These are phyloP conservation scores for Mnemiopsis leidyi DNA, from an alignment of 37 sponge, comb jelly and placozoan species.

Conservation along the genomic window DNA sequence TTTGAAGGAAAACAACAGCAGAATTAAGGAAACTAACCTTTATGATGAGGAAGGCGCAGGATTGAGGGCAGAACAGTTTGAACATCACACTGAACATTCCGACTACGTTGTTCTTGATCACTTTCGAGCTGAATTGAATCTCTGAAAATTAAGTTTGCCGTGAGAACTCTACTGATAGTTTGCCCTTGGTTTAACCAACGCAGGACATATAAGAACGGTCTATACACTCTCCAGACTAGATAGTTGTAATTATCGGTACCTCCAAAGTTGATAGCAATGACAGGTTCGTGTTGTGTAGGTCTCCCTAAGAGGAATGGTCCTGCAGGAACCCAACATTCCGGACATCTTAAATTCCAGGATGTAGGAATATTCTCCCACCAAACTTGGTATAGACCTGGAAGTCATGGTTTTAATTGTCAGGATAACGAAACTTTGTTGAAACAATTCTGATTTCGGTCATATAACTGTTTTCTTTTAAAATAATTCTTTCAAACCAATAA, in stretches of 20 bases:
- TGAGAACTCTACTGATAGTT: too few relatives aligned
- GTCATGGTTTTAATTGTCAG: too few relatives aligned
- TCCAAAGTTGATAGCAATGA: not conserved
- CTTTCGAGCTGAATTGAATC: conserved; percentile 18
- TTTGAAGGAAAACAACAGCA: too few relatives aligned
- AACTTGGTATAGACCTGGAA: conserved; percentile 43
- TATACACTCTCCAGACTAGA: too few relatives aligned
- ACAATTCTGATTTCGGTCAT: too few relatives aligned
- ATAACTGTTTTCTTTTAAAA: too few relatives aligned
- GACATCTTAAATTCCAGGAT: not conserved
- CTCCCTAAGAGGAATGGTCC: conserved; percentile 13
- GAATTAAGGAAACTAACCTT: too few relatives aligned
- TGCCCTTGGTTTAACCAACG: too few relatives aligned
- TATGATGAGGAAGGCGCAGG: not conserved
- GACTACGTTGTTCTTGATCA: not conserved
- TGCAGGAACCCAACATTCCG: conserved; percentile 45
- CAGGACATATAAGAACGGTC: too few relatives aligned
- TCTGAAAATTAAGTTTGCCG: not conserved
- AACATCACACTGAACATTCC: not conserved
- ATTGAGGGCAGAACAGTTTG: not conserved
- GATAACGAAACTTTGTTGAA: too few relatives aligned
- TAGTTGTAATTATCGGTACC: too few relatives aligned
- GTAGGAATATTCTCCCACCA: conserved; percentile 28
- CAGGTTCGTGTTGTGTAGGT: not conserved
- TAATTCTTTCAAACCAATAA: too few relatives aligned